Evolutionary conservation across 2,888 invertebrate species (phyloP).

Genomic region (Minunthozetes semirufus): DNA sequence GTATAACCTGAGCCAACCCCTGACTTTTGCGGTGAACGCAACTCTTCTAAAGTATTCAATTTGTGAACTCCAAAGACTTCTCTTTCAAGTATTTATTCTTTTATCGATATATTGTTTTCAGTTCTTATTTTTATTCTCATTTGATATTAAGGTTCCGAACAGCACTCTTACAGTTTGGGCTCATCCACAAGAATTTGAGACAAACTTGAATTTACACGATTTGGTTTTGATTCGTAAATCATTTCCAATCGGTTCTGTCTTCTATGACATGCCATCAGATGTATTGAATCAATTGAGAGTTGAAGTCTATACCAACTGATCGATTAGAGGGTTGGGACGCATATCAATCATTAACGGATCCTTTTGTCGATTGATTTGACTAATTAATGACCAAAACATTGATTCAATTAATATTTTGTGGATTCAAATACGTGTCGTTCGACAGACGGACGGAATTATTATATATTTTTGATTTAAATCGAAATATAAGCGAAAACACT

Average conservation of each 20-base stretch:
- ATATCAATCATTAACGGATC: no score
- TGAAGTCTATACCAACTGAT: slow-evolving; percentile 22
- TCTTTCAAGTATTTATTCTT: slow-evolving; percentile 41
- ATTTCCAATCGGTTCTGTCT: slow-evolving; percentile 42
- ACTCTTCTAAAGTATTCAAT: slow-evolving; percentile 42
- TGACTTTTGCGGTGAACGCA: slow-evolving; percentile 43
- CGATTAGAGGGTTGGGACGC: neutral
- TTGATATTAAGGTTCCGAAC: slow-evolving; percentile 42
- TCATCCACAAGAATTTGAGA: slow-evolving; percentile 40
- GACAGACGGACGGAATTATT: neutral
- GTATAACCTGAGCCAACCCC: slow-evolving; percentile 43
- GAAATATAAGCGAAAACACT: neutral
- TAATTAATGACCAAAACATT: neutral
- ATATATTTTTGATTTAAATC: neutral
- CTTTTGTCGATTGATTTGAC: neutral
- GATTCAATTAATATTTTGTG: neutral
- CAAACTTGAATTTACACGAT: slow-evolving; percentile 42
- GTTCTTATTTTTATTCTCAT: no score
- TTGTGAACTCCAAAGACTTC: slow-evolving; percentile 43
- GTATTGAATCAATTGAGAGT: slow-evolving; percentile 33
- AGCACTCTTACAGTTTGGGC: slow-evolving; percentile 43
- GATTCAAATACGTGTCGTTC: neutral
- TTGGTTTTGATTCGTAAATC: slow-evolving; percentile 42
- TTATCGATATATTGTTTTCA: neutral
- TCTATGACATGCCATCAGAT: slow-evolving; percentile 43